These are phyloP conservation scores for Rhabdornis inornatus DNA, from an alignment of 2,113 vertebrate species.

Conservation along the genomic window DNA sequence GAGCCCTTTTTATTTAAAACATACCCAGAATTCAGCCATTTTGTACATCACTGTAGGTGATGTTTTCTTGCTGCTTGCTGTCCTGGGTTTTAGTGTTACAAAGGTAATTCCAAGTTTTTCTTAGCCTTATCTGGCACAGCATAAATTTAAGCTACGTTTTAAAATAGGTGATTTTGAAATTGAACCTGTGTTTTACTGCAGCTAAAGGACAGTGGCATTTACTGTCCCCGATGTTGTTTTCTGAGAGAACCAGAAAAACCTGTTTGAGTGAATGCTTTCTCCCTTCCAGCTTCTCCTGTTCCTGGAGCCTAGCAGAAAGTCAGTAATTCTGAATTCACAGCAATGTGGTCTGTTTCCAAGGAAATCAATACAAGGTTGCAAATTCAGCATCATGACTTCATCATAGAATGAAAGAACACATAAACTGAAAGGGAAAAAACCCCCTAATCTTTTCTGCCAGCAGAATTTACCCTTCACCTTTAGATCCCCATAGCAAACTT, in stretches of 20 bases:
- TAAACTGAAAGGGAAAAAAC: background rate
- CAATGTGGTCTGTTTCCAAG: background rate
- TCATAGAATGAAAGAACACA: background rate
- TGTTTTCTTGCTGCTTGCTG: background rate
- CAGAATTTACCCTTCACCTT: background rate
- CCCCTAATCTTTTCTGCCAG: background rate
- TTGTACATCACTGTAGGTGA: background rate
- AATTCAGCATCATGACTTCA: constrained; percentile 37
- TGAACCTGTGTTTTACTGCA: background rate
- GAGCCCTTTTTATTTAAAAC: background rate
- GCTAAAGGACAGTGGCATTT: background rate
- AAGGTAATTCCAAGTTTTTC: background rate
- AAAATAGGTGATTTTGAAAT: background rate
- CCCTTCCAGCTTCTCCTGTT: background rate
- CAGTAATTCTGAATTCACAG: background rate
- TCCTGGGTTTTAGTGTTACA: background rate
- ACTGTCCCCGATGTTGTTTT: background rate
- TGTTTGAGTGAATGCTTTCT: background rate
- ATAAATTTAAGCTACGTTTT: background rate
- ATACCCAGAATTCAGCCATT: background rate
- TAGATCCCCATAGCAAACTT: background rate
- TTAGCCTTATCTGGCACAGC: background rate
- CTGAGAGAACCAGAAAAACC: background rate
- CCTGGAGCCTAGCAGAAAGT: background rate
- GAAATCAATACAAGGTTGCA: background rate